These are phyloP conservation scores for Scomberomorus guttatus DNA, from an alignment of 2,797 vertebrate genomes.

Conservation along the genomic window DNA sequence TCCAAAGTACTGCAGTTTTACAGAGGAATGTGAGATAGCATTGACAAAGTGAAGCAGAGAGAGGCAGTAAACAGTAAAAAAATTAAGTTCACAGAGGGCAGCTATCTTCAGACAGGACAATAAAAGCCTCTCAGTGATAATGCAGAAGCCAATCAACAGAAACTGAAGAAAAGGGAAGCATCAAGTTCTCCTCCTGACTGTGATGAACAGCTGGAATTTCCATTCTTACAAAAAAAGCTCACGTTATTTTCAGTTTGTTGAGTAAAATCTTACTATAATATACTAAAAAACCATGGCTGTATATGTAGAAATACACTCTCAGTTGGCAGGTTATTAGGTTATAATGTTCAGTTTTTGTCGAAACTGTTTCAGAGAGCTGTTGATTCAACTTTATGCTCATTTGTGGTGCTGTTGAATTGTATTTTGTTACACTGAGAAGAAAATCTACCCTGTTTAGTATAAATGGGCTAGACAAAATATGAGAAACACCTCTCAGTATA, in stretches of 20 bases:
- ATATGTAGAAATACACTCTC: neutral
- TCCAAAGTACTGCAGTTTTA: neutral
- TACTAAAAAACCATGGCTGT: neutral
- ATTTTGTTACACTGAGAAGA: neutral
- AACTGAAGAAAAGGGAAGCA: constrained; percentile 60
- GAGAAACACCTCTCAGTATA: too few relatives aligned
- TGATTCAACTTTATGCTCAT: neutral
- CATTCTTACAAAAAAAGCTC: constrained; percentile 52
- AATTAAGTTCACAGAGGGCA: neutral
- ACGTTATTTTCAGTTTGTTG: neutral
- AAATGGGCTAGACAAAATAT: neutral
- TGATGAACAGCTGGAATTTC: constrained; percentile 57
- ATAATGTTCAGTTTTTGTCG: neutral
- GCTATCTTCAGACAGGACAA: neutral
- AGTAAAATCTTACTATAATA: neutral
- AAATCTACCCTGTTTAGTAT: neutral
- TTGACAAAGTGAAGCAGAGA: neutral
- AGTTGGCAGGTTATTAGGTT: neutral
- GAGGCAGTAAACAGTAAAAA: neutral
- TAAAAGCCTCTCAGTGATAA: neutral
- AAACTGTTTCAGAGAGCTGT: neutral
- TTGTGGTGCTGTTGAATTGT: neutral
- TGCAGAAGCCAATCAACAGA: constrained; percentile 20
- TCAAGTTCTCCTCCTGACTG: constrained; percentile 17
- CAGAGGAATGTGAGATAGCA: neutral